Evolutionary conservation across 2,113 vertebrate species (phyloP).

Genomic region (Myrmophylax atrothorax): DNA sequence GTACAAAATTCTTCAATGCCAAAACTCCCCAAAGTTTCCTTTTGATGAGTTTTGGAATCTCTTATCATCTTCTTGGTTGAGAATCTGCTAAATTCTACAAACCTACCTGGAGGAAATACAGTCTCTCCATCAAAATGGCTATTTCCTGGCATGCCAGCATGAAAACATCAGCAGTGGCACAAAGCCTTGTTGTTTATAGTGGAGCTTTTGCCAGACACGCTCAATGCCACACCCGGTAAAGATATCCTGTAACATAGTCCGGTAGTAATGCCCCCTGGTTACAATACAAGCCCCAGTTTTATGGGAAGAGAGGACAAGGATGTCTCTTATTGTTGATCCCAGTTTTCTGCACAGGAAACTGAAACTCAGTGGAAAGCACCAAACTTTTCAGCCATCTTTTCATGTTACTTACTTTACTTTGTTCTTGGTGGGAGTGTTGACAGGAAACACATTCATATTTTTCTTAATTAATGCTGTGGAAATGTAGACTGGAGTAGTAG

Average conservation of each 20-base stretch:
- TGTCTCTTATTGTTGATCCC: not conserved
- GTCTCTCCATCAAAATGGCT: not conserved
- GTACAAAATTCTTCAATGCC: not conserved
- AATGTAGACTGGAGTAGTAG: not conserved
- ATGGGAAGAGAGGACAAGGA: not conserved
- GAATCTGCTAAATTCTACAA: not conserved
- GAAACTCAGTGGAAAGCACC: slow-evolving; percentile 48
- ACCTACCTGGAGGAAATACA: not conserved
- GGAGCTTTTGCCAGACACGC: not conserved
- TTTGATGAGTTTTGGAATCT: not conserved
- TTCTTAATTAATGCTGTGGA: not conserved
- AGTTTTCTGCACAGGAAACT: slow-evolving; percentile 26
- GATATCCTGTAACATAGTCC: not conserved
- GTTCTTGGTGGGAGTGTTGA: not conserved
- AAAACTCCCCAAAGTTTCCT: not conserved
- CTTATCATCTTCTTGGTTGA: not conserved
- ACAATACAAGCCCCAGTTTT: not conserved
- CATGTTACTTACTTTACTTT: not conserved
- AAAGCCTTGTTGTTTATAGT: not conserved
- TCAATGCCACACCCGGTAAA: not conserved
- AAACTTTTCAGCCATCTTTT: slow-evolving; percentile 18
- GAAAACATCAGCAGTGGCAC: not conserved
- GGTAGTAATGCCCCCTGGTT: not conserved
- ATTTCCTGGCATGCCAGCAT: not conserved
- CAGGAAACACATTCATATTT: slow-evolving; percentile 38